A percentile compares a stretch with the other conserved stretches of the same genome.
Conservation (phyloP, 1,140 invertebrate species). For the Caenorhabditis tropicalis region DNA sequence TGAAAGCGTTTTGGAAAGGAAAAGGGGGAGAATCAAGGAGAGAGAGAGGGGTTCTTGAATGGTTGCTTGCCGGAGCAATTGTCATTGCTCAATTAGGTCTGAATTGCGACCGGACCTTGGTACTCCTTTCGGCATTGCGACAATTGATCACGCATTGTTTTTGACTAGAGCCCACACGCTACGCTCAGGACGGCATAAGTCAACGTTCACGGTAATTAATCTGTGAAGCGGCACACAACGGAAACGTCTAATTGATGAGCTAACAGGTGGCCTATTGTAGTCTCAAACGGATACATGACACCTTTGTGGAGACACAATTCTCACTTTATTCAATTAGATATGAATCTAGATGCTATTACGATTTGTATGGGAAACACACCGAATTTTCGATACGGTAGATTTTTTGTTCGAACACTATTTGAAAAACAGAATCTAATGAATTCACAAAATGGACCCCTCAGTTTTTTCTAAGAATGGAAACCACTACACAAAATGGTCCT, state of each 20-base stretch:
- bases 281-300: not conserved
- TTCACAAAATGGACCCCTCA: not conserved
- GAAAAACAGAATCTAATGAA: not conserved
- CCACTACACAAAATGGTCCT: not conserved
- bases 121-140: slow-evolving; percentile 33
- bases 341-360: not conserved
- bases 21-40: not conserved
- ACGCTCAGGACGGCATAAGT: not conserved
- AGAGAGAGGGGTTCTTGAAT: slow-evolving; percentile 28
- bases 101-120: slow-evolving; percentile 33
- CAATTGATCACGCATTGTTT: slow-evolving; percentile 40
- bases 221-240: not conserved
- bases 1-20: slow-evolving; percentile 33
- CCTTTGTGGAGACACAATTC: not conserved
- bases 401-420: too few relatives aligned
- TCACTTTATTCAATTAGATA: not conserved
- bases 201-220: slow-evolving; percentile 21
- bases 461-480: not conserved
- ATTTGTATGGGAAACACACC: not conserved
- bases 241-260: slow-evolving; percentile 9
- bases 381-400: not conserved
- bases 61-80: slow-evolving; percentile 12
- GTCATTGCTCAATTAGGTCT: slow-evolving; percentile 43
- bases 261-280: not conserved
- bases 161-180: not conserved